Base-by-base conservation (phyloP, 2,888 invertebrate species). In the Lasioglossum morio region DNA sequence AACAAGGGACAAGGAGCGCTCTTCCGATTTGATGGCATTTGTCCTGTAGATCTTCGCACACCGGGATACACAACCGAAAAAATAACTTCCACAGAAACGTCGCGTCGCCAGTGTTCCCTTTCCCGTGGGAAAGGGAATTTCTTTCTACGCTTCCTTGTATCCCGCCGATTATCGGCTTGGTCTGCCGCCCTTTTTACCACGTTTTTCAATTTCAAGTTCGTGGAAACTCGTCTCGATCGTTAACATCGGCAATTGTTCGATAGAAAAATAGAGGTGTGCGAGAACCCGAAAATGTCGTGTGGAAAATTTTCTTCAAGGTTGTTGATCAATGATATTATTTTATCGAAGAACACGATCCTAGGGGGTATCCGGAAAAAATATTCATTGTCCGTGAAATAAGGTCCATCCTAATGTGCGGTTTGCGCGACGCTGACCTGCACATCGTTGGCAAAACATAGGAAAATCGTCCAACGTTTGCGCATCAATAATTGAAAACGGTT, bases 1-100 rank as follows among this genome's bases (percentile, higher is more conserved):
- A 80, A 76, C 72, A 12, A 75, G 75, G 30, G 60, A 40, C 60
- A 63, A 74, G 27, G 40, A 34, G 60, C 69, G 53, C 79, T 79
- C 72, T 81, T 77, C 14, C 40, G 30, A 78, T 12, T 40, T 30
- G 63, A 70, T 23, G 30, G 75, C 48, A 48, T 82, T 86, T 86
- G 72, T 87, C 76, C 82, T 78, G 48, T 23, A 30, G 43, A 48
- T 76, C 73, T 79, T 48, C 48, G 79, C 78, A 27, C 66, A 43
- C 40, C 34, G 10, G 23, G 46, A 69, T 4, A 34, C 37, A 74
- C 16, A 66, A 66, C 37, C 53, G 66, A 19, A 19, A 57, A 46
- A 74, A 63, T 40, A 77, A 34, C 63, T 70, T 23, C 66, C 23
- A 4, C 14, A 8, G 19, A 72, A 43, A 60, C 72, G n/a, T 63